Evolutionary conservation across 64 coral and sea anemone species (phyloP).

Genomic region (Platygyra sinensis): DNA sequence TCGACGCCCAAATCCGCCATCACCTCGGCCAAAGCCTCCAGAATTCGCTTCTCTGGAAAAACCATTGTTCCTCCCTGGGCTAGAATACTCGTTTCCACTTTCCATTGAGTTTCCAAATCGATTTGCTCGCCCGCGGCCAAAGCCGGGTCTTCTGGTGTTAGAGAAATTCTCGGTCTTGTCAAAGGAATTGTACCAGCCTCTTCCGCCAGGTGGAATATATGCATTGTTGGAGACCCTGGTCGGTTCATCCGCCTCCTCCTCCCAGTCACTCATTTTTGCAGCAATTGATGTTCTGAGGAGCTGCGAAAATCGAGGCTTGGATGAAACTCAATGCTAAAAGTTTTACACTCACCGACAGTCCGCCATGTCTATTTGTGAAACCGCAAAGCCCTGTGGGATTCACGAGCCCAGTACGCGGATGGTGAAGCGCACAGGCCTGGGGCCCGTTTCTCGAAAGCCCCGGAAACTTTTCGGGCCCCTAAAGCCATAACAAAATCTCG

Average conservation of each 20-base stretch:
- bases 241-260: constrained; percentile 27
- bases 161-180: not conserved
- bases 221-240: not conserved
- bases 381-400: too few relatives aligned
- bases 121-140: constrained; percentile 40
- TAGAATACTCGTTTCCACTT: not conserved
- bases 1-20: not conserved
- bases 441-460: too few relatives aligned
- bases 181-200: constrained; percentile 19
- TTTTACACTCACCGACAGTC: not conserved
- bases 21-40: constrained; percentile 9
- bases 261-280: constrained; percentile 62
- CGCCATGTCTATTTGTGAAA: constrained; percentile 3
- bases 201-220: not conserved
- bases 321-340: not conserved
- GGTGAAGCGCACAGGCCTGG: too few relatives aligned
- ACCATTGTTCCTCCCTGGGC: constrained; percentile 8
- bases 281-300: not conserved
- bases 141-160: constrained; percentile 15
- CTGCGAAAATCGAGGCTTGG: not conserved
- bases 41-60: not conserved
- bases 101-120: constrained; percentile 33
- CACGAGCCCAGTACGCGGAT: too few relatives aligned
- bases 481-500: too few relatives aligned
- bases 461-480: too few relatives aligned